Evolutionary conservation across 2,888 invertebrate genomes (phyloP), one percentile per base, ranked within the genome.

Genomic region (Pyralis farinalis): DNA sequence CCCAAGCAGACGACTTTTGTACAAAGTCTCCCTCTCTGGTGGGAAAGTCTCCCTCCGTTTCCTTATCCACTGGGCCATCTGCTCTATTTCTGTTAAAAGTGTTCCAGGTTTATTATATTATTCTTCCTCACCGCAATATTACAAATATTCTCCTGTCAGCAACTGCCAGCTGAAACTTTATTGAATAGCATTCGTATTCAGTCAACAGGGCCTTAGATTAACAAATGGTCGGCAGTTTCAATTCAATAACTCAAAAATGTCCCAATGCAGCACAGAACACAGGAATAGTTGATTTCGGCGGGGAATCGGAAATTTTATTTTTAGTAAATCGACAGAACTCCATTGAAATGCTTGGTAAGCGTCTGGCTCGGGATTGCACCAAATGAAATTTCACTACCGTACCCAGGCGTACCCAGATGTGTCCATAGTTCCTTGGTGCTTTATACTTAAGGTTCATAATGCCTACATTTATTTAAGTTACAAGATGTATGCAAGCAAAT

Each of bases 361-460:
- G 50, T 48, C 51, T 50, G 49, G 55, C 48, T 52, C 55, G 54
- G 48, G 53, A 60, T 58, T 53, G 57, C 47, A 37, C 36, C 40
- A 56, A 65, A 65, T 64, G 57, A 60, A 66, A 67, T 66, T 67
- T 54, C 44, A 54, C 40, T 41, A 36, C 16, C 22, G 12, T 7
- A n/a, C 30, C 5, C 10, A 2, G 10, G 11, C 4, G 4, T 11
- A 9, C 30, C 6, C 3, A 16, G 4, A 16, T n/a, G n/a, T n/a
- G n/a, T 16, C 16, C 3, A 31, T 12, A 31, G 8, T 5, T 12
- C 8, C 31, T 12, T 31, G 12, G n/a, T 31, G 3, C 31, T 31
- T 8, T 11, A 8, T 12, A 11, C 8, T 12, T 35, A 25, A 27
- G 12, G 25, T 22, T 10, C 12, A 34, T 25, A 34, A 22, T 31